Base-by-base conservation (phyloP, 2,113 vertebrate species). In the Trochalopteron elliotii region DNA sequence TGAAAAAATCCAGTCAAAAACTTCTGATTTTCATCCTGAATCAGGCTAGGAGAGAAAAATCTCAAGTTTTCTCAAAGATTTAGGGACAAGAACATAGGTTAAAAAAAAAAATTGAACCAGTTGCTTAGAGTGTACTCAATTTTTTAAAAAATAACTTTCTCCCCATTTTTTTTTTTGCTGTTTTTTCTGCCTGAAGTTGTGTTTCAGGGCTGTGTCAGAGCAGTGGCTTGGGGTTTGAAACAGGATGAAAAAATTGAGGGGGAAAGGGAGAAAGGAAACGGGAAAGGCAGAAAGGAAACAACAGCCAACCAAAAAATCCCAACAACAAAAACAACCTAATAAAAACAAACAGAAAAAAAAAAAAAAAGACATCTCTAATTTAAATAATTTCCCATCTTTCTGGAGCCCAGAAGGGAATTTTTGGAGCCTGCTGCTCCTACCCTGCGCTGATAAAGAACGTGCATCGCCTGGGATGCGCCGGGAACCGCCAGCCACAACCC, bases 281-380 rank as follows among this genome's bases (percentile, higher is more conserved):
- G n/a, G n/a, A n/a, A n/a, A n/a, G n/a, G n/a, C n/a, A n/a, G 9
- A 10, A 7, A 55, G 6, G 10, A 20, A 42, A 4, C 15, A 52
- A 10, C 20, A 20, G 24, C 20, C 16, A 60, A 28, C 4, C 5
- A 70, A 55, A 69, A 61, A 71, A 30, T 18, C 17, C 42, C 16
- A 30, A 8, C 4, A 45, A 31, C 17, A 64, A 72, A 71, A 80
- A 35, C 1, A 49, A 30, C 21, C 1, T 8, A 80, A 42, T 14
- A 14, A 37, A 79, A 69, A 45, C 22, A 61, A 63, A 24, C 5
- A 22, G 9, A 4, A 33, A 70, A 33, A 70, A n/a, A 44, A 17
- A 0, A n/a, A n/a, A n/a, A n/a, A n/a, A n/a, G n/a, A 2, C 5
- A 42, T 10, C 12, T 14, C 45, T 7, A 22, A 55, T 71, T 47